Conservation (phyloP, 2,888 invertebrate species). For the Frankliniella intonsa region DNA sequence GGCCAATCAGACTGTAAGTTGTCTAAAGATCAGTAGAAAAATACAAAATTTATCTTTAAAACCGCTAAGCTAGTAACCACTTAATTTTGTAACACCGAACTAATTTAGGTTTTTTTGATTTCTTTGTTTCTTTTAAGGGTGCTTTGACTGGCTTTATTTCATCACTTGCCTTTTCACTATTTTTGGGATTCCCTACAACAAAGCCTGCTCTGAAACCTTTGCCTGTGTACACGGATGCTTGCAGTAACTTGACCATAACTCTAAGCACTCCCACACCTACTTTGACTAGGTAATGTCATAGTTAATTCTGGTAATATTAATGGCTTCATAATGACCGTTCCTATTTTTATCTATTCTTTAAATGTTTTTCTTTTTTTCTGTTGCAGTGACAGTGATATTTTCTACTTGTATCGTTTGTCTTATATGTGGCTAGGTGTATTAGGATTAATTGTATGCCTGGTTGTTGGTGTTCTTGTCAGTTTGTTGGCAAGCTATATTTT, state of each 20-base stretch:
- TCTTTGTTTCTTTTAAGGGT: conserved; percentile 51
- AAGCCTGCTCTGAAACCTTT: conserved; percentile 57
- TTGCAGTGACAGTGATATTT: conserved; percentile 47
- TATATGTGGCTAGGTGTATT: conserved; percentile 66
- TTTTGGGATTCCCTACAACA: conserved; percentile 80
- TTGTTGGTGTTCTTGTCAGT: conserved; percentile 49
- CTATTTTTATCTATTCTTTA: no score
- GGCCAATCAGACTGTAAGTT: conserved; percentile 63
- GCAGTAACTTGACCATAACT: not conserved
- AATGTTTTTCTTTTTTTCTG: conserved; percentile 27
- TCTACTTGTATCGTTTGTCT: conserved; percentile 66
- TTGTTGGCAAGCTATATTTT: conserved; percentile 40
- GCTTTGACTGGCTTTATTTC: conserved; percentile 59
- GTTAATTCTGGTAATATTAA: not conserved
- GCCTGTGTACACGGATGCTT: conserved; percentile 53
- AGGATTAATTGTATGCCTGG: conserved; percentile 53
- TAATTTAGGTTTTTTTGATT: not conserved
- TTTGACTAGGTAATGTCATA: not conserved
- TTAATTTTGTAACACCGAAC: no score
- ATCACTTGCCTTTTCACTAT: conserved; percentile 65
- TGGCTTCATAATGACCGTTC: not conserved
- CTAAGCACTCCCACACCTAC: not conserved
- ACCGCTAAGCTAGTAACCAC: no score
- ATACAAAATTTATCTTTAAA: no score
- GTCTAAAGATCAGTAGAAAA: not conserved